Percentiles rank a stretch among this genome's conserved stretches.
Evolutionary conservation across 2,113 vertebrate species (phyloP).

Genomic region (Pseudorasbora parva): DNA sequence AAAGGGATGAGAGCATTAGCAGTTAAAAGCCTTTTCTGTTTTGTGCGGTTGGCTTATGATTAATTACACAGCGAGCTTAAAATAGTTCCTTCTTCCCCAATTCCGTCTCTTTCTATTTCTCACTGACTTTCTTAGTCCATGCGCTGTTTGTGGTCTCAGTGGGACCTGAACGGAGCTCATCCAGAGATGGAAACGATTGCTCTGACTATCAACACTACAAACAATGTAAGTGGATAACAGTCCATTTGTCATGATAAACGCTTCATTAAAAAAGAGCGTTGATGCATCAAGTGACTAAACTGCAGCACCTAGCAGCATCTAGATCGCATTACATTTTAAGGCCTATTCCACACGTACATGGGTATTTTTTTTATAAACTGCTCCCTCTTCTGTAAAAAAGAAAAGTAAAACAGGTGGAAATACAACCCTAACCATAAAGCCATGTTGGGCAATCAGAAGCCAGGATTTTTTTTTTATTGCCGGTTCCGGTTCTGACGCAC

Average conservation of each 20-base stretch:
- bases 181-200: background rate
- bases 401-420: too few relatives aligned
- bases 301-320: background rate
- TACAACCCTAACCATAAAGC: too few relatives aligned
- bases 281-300: background rate
- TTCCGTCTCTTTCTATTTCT: conserved; percentile 44
- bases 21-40: conserved; percentile 33
- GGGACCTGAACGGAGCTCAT: background rate
- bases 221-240: conserved; percentile 13
- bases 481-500: too few relatives aligned
- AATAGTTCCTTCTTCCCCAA: conserved; percentile 38
- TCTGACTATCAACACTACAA: background rate
- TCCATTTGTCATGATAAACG: background rate
- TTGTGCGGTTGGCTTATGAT: conserved; percentile 46
- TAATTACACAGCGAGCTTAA: conserved; percentile 56
- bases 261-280: background rate
- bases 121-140: conserved; percentile 24
- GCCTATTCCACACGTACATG: too few relatives aligned
- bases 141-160: background rate
- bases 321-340: background rate
- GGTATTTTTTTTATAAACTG: too few relatives aligned
- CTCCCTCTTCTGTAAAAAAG: too few relatives aligned
- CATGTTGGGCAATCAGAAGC: too few relatives aligned
- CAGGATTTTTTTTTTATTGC: too few relatives aligned
- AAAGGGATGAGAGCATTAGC: conserved; percentile 3